Evolutionary conservation across 23 tunicate genomes (phyloP).

Genomic region (Pegea sp.): DNA sequence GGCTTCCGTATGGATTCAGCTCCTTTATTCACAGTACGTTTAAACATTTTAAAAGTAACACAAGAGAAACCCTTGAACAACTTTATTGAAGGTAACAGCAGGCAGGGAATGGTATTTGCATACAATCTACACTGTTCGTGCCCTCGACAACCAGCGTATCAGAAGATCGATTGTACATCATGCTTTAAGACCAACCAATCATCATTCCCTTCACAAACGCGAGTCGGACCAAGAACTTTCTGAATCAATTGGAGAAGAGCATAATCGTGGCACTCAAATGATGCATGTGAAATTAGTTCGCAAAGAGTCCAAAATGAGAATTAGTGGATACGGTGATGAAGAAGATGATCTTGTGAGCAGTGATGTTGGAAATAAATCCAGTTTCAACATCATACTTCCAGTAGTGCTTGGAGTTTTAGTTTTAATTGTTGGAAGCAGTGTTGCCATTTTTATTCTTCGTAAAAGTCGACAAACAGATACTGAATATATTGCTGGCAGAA

Average conservation of each 20-base stretch:
- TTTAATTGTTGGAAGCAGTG: slow-evolving; percentile 1
- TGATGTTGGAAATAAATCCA: not conserved
- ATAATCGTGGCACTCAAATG: slow-evolving; percentile 72
- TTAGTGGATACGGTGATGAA: no score
- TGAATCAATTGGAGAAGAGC: slow-evolving; percentile 36
- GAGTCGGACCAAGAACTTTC: slow-evolving; percentile 12
- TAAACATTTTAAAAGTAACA: not conserved
- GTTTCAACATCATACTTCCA: slow-evolving; percentile 5
- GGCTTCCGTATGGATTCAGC: slow-evolving; percentile 89
- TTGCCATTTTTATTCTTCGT: slow-evolving; percentile 6
- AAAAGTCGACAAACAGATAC: no score
- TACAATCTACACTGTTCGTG: slow-evolving; percentile 59
- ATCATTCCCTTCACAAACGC: slow-evolving; percentile 4
- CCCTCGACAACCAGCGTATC: slow-evolving; percentile 17
- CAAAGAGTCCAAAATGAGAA: no score
- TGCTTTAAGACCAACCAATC: no score
- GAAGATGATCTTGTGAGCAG: not conserved
- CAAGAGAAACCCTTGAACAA: not conserved
- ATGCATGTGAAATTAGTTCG: slow-evolving; percentile 18
- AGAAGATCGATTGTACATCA: slow-evolving; percentile 21
- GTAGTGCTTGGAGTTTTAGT: slow-evolving; percentile 26
- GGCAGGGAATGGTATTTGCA: slow-evolving; percentile 97
- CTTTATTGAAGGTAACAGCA: slow-evolving; percentile 47
- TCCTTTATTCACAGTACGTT: slow-evolving; percentile 75
- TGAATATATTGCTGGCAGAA: no score